Evolutionary conservation across 2,113 vertebrate genomes (phyloP).

Genomic region (Poeciliopsis retropinna): DNA sequence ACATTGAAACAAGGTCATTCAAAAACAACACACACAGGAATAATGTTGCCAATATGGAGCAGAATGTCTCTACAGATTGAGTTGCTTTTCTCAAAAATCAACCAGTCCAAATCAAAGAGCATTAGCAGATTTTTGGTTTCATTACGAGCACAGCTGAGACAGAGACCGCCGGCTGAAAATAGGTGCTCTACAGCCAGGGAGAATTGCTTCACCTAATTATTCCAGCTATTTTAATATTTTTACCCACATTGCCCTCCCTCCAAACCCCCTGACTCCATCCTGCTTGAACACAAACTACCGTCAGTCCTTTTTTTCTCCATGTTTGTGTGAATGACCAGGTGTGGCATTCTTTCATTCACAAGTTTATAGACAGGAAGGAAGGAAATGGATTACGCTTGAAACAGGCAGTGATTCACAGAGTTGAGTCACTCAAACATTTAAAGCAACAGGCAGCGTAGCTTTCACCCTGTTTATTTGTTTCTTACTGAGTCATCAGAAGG

Average conservation of each 20-base stretch:
- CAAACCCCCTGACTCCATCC: background rate
- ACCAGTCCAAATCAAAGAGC: background rate
- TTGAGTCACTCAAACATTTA: background rate
- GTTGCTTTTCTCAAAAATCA: background rate
- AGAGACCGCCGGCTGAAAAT: constrained; percentile 12
- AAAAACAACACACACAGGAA: background rate
- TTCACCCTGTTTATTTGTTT: background rate
- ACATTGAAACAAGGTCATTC: background rate
- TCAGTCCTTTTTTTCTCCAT: background rate
- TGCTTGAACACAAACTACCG: constrained; percentile 6
- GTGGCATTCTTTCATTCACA: constrained; percentile 48
- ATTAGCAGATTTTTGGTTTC: background rate
- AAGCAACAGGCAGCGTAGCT: constrained; percentile 13
- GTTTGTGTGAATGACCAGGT: constrained; percentile 39
- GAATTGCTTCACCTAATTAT: constrained; percentile 48
- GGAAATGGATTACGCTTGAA: constrained; percentile 41
- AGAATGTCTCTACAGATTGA: background rate
- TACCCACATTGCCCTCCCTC: constrained; percentile 13
- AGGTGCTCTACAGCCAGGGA: constrained; percentile 41
- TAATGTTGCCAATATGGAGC: background rate
- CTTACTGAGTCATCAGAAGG: background rate
- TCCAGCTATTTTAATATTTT: background rate
- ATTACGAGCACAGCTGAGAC: background rate
- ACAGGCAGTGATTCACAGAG: constrained; percentile 43
- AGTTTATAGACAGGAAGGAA: constrained; percentile 45